Percentiles rank a stretch among this genome's conserved stretches.
Conservation (phyloP, 1,140 invertebrate genomes). For the Lucilia cuprina region DNA sequence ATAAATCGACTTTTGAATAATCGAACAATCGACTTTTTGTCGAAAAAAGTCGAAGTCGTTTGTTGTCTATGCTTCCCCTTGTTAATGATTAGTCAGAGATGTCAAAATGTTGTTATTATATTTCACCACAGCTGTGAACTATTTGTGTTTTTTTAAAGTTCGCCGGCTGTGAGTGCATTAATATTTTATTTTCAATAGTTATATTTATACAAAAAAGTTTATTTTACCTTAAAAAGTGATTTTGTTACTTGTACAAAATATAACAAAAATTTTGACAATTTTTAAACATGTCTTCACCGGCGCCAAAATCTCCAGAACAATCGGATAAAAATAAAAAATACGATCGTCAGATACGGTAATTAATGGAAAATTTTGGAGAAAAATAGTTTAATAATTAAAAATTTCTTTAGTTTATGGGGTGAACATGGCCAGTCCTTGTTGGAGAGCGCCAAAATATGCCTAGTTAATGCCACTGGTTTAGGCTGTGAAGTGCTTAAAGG, state of each 20-base stretch:
- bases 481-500: conserved; percentile 96
- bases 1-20: no score
- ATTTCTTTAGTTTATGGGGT: conserved; percentile 90
- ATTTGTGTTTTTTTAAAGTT: neutral
- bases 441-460: conserved; percentile 88
- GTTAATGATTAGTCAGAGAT: no score
- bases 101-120: neutral
- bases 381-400: neutral
- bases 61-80: neutral
- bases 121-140: neutral
- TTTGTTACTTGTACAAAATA: no score
- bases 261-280: neutral
- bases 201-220: neutral
- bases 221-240: neutral
- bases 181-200: neutral
- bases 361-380: neutral
- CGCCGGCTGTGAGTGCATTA: neutral
- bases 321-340: conserved; percentile 67
- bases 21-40: no score
- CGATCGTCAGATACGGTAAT: conserved; percentile 60
- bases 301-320: conserved; percentile 59
- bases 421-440: conserved; percentile 93
- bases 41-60: no score
- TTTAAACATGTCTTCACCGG: conserved; percentile 53
- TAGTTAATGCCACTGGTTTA: conserved; percentile 93